Percentiles rank a stretch among this genome's conserved stretches.
phyloP scores from a whole-genome alignment of 2,797 vertebrate species.

The Psittacula echo region DNA sequence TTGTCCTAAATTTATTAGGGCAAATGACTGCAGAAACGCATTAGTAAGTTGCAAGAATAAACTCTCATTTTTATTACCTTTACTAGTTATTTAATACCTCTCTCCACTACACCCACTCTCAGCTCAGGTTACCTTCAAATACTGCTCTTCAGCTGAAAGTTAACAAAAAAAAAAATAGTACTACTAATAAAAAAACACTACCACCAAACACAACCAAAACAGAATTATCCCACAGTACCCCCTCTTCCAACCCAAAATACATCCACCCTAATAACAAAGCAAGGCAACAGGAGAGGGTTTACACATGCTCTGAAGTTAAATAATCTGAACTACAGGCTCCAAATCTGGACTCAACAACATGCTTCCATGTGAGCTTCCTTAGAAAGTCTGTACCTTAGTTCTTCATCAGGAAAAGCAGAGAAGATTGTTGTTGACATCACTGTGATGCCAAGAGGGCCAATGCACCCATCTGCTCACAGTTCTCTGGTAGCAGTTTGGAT shows the following conservation, averaged over 20 bases:
- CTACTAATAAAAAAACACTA: neutral
- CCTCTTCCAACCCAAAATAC: neutral
- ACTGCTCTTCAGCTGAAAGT: neutral
- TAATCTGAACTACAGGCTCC: neutral
- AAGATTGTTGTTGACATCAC: neutral
- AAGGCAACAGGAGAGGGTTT: neutral
- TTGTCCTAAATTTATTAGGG: neutral
- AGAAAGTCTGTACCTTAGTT: neutral
- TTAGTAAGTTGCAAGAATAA: neutral
- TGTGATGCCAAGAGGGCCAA: neutral
- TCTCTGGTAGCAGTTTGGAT: fast-evolving
- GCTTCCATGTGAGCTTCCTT: neutral
- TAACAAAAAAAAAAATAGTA: neutral
- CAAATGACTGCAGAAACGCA: neutral
- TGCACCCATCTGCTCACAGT: neutral
- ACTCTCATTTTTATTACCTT: neutral
- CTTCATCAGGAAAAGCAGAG: neutral
- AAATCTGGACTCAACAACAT: fast-evolving
- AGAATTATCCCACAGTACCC: neutral
- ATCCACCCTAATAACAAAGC: neutral
- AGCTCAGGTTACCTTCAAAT: neutral
- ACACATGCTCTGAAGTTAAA: neutral
- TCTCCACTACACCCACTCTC: neutral
- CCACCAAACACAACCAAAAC: neutral
- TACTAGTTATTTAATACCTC: neutral